Evolutionary conservation across 2,888 invertebrate genomes (phyloP).

Genomic region (Tenthredo distinguenda): DNA sequence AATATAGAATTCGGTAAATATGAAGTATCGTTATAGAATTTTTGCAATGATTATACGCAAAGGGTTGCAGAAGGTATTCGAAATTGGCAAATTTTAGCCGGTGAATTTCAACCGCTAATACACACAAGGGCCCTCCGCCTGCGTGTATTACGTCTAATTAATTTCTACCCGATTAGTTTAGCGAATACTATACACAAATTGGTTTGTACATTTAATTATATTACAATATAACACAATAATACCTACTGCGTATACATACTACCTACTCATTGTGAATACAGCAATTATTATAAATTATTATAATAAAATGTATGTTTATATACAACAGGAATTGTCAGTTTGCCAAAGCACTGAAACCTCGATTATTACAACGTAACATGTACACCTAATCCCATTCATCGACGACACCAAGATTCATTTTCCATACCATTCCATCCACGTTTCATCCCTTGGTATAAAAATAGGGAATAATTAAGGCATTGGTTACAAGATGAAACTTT

Average conservation of each 20-base stretch:
- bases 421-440: neutral
- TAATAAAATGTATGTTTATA: conserved; percentile 73
- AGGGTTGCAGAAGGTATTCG: neutral
- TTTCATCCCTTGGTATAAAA: neutral
- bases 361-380: neutral
- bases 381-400: neutral
- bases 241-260: conserved; percentile 54
- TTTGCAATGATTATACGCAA: neutral
- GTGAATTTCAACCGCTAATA: neutral
- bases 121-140: conserved; percentile 19
- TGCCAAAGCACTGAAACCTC: neutral
- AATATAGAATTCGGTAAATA: neutral
- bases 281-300: conserved; percentile 70
- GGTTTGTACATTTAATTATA: conserved; percentile 71
- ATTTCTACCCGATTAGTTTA: conserved; percentile 67
- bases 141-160: conserved; percentile 64
- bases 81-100: neutral
- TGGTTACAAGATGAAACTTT: neutral
- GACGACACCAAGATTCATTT: neutral
- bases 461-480: neutral
- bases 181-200: conserved; percentile 50
- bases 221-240: conserved; percentile 56
- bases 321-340: conserved; percentile 61
- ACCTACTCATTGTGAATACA: conserved; percentile 72
- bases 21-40: neutral